Conservation (phyloP, 2,888 invertebrate genomes). For the Apodemia mormo region DNA sequence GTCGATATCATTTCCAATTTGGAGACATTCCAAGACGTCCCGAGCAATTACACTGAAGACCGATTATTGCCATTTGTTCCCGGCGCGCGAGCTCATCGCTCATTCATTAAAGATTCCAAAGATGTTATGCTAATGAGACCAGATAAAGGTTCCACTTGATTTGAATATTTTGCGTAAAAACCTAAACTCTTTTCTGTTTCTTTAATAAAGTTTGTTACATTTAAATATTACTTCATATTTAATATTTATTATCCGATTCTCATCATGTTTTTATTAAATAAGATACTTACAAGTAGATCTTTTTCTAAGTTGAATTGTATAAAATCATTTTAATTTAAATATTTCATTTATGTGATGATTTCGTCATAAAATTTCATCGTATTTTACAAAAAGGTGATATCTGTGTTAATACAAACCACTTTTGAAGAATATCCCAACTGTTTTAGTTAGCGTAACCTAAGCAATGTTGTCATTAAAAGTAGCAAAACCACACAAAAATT, state of each 20-base stretch:
- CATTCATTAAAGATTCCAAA: conserved; percentile 50
- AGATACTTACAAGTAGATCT: no score
- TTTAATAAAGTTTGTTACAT: not conserved
- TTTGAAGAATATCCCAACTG: no score
- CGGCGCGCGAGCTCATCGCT: conserved; percentile 33
- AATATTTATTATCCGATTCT: conserved; percentile 39
- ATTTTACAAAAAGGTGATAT: no score
- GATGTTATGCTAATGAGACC: conserved; percentile 49
- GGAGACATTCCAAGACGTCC: conserved; percentile 56
- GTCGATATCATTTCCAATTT: conserved; percentile 54
- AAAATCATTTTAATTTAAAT: no score
- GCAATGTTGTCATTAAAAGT: no score
- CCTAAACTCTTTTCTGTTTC: conserved; percentile 6
- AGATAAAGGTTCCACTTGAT: conserved; percentile 31
- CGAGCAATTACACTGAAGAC: conserved; percentile 51
- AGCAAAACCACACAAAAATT: no score
- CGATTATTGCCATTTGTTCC: conserved; percentile 46
- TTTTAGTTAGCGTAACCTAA: no score
- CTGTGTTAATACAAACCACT: no score
- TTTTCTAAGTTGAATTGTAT: no score
- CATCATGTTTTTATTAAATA: conserved; percentile 9
- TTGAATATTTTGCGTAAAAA: conserved; percentile 15
- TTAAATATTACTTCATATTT: conserved; percentile 20
- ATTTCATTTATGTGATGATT: no score
- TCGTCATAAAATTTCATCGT: no score